These are phyloP conservation scores for Zophobas atratus DNA, from an alignment of 1,140 invertebrate genomes.

Conservation along the genomic window DNA sequence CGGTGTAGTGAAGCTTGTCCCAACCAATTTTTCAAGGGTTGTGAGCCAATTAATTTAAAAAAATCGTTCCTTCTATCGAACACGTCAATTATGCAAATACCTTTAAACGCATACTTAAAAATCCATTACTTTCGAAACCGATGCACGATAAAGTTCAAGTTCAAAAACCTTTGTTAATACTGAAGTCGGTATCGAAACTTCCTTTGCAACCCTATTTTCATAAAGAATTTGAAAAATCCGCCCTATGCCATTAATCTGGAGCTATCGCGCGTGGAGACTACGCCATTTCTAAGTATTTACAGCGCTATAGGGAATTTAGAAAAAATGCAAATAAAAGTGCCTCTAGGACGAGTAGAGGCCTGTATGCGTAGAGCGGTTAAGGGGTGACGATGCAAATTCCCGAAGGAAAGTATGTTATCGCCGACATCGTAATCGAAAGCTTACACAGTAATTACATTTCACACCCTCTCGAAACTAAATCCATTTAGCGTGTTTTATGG, in stretches of 20 bases:
- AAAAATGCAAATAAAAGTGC: conserved; percentile 36
- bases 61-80: too few relatives aligned
- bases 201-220: too few relatives aligned
- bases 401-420: conserved; percentile 42
- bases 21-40: too few relatives aligned
- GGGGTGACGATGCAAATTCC: conserved; percentile 40
- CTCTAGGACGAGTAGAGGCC: conserved; percentile 7
- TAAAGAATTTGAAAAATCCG: too few relatives aligned
- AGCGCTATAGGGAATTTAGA: conserved; percentile 20
- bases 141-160: too few relatives aligned
- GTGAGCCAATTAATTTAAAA: too few relatives aligned
- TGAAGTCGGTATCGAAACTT: too few relatives aligned
- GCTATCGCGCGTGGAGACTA: conserved; percentile 15
- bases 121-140: too few relatives aligned
- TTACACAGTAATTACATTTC: conserved; percentile 43
- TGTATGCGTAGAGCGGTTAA: not conserved
- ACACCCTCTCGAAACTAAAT: conserved; percentile 42
- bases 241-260: conserved; percentile 10
- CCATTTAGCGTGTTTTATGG: conserved; percentile 42
- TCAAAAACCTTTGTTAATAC: too few relatives aligned
- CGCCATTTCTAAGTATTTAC: conserved; percentile 8
- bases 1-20: too few relatives aligned
- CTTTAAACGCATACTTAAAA: too few relatives aligned
- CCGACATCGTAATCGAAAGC: conserved; percentile 39
- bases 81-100: too few relatives aligned